These are phyloP conservation scores for Listronotus oregonensis DNA, from an alignment of 1,140 invertebrate genomes.

Conservation along the genomic window DNA sequence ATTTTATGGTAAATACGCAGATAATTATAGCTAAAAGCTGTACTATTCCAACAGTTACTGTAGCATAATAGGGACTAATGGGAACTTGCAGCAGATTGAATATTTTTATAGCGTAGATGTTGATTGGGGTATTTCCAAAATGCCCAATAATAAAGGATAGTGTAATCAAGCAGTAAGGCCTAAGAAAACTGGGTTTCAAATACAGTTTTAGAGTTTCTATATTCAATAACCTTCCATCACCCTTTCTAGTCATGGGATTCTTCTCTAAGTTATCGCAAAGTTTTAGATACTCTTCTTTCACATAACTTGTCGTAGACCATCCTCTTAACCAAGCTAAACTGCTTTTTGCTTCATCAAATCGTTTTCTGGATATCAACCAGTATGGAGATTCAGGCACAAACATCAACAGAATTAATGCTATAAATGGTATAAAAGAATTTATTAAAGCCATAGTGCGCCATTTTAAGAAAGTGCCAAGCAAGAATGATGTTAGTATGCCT, in stretches of 20 bases:
- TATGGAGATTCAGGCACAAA: conserved; percentile 77
- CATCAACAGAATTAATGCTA: conserved; percentile 66
- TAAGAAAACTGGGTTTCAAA: conserved; percentile 61
- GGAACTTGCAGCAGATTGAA: conserved; percentile 71
- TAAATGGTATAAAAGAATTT: conserved; percentile 67
- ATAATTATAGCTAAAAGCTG: conserved; percentile 67
- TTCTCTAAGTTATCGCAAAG: conserved; percentile 52
- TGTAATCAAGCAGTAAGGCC: conserved; percentile 67
- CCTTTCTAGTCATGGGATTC: background rate
- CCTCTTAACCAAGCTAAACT: conserved; percentile 68
- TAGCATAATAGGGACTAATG: conserved; percentile 73
- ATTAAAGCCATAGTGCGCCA: conserved; percentile 72
- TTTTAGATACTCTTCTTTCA: conserved; percentile 61
- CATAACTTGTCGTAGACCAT: conserved; percentile 60
- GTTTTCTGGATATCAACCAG: conserved; percentile 69
- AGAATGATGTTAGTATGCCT: conserved; percentile 70
- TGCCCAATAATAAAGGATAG: conserved; percentile 70
- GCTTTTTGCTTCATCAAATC: conserved; percentile 63
- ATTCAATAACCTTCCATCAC: background rate
- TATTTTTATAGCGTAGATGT: conserved; percentile 74
- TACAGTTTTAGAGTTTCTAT: conserved; percentile 54
- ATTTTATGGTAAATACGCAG: conserved; percentile 69
- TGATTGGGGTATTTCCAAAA: conserved; percentile 68
- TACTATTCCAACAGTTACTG: conserved; percentile 69
- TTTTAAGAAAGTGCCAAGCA: conserved; percentile 68